Evolutionary conservation across 92 coral and sea anemone genomes (phyloP), one percentile per base, ranked within the genome.

Genomic region (Siderastrea radians): DNA sequence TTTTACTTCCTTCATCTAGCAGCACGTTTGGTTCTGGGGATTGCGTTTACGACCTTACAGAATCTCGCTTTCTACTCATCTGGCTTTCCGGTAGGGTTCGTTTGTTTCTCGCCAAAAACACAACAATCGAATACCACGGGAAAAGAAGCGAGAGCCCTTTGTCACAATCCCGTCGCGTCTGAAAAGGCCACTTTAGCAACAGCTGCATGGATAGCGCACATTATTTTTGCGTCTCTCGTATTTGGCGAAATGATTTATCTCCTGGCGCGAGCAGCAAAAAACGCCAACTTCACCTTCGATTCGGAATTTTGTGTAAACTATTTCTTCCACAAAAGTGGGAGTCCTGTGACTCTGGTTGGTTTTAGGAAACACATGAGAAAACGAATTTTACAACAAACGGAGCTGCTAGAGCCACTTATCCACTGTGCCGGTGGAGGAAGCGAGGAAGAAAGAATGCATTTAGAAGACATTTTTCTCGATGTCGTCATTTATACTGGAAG

Each of bases 141-240:
- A 2, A 49, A 43, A 14, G 78, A 80, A 48, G 51, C 84, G 59
- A 38, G 11, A 1, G 72, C 49, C 38, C 10, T 7, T 17, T 91
- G 94, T 65, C 88, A 63, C 70, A 91, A 87, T 76, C 66, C 91
- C 12, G 66, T 91, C n/a, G 94, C 81, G 2, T 73, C 87, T 26
- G 88, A 91, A 64, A 91, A 86, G 74, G 26, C 72, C 67, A 63
- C 63, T 17, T 91, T 74, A 57, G 49, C 74, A 46, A 72, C 12
- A 54, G 10, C 67, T 6, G 68, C 64, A 11, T 72, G 43, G 7
- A 68, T 62, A 51, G 44, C 59, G 8, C 79, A 90, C n/a, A 55
- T 72, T 5, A 17, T 78, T 14, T 52, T 89, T 77, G 73, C 55
- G 19, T 66, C 58, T 54, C 79, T 89, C 3, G 83, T 82, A 3